phyloP scores from a whole-genome alignment of 2,797 vertebrate genomes.

The Chromobotia macracanthus region DNA sequence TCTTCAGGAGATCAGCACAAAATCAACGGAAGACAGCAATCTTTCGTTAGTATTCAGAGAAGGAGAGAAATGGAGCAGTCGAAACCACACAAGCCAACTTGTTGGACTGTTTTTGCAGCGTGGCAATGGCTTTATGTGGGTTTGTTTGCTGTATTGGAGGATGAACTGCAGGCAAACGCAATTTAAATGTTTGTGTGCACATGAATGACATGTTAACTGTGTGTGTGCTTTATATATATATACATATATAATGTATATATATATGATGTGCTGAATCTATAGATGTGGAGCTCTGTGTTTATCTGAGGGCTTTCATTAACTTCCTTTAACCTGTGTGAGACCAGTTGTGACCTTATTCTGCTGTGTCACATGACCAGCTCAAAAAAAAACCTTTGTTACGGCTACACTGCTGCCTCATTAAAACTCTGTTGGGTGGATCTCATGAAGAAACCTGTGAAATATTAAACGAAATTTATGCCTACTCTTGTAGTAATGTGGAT shows the following conservation, averaged over 20 bases:
- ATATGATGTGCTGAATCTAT: neutral
- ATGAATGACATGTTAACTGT: neutral
- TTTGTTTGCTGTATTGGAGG: constrained; percentile 21
- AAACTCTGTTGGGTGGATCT: neutral
- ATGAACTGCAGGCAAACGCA: neutral
- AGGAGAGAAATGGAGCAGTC: neutral
- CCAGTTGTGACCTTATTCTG: constrained; percentile 23
- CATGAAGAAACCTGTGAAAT: neutral
- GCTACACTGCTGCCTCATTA: constrained; percentile 25
- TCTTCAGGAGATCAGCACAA: neutral
- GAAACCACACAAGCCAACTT: neutral
- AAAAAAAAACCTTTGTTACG: neutral
- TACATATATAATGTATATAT: no score
- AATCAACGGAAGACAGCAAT: neutral
- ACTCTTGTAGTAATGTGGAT: no score
- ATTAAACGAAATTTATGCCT: no score
- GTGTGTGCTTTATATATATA: constrained; percentile 24
- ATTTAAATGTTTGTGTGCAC: neutral
- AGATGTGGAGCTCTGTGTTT: neutral
- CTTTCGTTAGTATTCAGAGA: neutral
- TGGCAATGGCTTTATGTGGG: neutral
- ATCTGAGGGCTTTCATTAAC: neutral
- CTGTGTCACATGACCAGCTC: constrained; percentile 20
- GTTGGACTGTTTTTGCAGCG: neutral
- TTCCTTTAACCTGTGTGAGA: neutral